Percentiles rank a stretch among this genome's conserved stretches.
phyloP scores from a whole-genome alignment of 2,888 invertebrate genomes.

The Tanypteryx hageni region DNA sequence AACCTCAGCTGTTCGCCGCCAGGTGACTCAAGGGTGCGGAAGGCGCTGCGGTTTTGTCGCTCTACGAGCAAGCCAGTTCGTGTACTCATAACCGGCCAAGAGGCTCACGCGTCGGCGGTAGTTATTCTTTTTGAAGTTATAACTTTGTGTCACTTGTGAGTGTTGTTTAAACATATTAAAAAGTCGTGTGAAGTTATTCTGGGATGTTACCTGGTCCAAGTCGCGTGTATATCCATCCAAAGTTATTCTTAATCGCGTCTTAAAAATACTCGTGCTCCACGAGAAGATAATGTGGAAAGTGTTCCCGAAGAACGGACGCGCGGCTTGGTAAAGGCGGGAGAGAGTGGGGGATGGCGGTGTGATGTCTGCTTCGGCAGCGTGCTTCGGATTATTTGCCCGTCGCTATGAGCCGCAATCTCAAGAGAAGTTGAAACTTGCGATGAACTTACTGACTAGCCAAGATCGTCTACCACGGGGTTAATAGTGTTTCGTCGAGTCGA shows the following conservation, averaged over 20 bases:
- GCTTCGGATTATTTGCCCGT: slow-evolving; percentile 53
- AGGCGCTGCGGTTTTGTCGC: slow-evolving; percentile 66
- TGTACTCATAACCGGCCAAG: slow-evolving; percentile 59
- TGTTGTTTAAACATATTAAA: slow-evolving; percentile 40
- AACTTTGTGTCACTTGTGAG: slow-evolving; percentile 26
- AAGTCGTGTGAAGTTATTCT: slow-evolving; percentile 50
- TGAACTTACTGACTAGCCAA: slow-evolving; percentile 5
- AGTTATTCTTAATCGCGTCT: slow-evolving; percentile 51
- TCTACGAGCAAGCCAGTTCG: slow-evolving; percentile 59
- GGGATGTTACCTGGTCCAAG: slow-evolving; percentile 33
- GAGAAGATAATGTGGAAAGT: slow-evolving; percentile 60
- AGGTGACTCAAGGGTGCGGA: slow-evolving; percentile 67
- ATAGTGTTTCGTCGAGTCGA: slow-evolving; percentile 26
- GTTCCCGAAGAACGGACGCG: slow-evolving; percentile 64
- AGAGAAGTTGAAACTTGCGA: slow-evolving; percentile 31
- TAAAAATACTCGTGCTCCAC: slow-evolving; percentile 57
- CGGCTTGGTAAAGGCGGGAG: slow-evolving; percentile 46
- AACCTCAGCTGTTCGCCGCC: slow-evolving; percentile 66
- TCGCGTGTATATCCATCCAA: not conserved
- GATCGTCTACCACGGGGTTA: slow-evolving; percentile 31
- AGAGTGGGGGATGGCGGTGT: slow-evolving; percentile 55
- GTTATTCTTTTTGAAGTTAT: slow-evolving; percentile 50
- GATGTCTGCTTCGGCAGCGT: slow-evolving; percentile 58
- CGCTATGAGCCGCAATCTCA: slow-evolving; percentile 50
- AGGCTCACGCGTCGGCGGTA: slow-evolving; percentile 63